Conservation (phyloP, 2,113 vertebrate genomes). For the Gymnobelideus leadbeateri region DNA sequence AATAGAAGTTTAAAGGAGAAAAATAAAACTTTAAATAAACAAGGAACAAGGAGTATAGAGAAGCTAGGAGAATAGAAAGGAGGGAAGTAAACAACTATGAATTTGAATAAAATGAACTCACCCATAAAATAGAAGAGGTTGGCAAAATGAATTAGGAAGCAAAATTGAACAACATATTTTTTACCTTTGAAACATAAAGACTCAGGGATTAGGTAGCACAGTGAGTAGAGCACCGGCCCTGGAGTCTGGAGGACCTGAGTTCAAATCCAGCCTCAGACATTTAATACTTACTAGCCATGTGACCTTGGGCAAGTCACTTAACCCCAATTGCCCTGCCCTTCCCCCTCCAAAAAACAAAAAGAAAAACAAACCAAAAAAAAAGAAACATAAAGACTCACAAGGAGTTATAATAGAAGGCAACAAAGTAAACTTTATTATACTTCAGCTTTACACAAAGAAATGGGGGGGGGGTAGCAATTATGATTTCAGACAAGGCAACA, state of each 20-base stretch:
- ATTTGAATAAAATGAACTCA: too few relatives aligned
- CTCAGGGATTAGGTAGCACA: background rate
- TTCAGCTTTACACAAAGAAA: background rate
- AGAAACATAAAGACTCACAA: background rate
- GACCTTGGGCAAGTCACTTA: too few relatives aligned
- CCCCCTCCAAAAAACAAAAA: too few relatives aligned
- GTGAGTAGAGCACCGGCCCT: too few relatives aligned
- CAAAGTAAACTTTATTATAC: background rate
- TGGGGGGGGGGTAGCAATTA: background rate
- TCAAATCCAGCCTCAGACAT: too few relatives aligned
- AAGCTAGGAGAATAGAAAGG: background rate
- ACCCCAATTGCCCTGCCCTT: too few relatives aligned
- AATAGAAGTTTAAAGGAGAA: background rate
- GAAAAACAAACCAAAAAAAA: too few relatives aligned
- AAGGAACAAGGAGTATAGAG: background rate
- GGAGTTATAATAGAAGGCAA: background rate
- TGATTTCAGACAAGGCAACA: background rate
- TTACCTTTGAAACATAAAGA: background rate
- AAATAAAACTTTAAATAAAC: background rate
- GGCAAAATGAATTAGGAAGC: background rate
- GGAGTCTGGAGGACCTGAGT: too few relatives aligned
- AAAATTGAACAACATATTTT: background rate
- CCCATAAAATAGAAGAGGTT: background rate
- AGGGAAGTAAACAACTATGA: background rate
- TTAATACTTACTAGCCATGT: too few relatives aligned